phyloP scores from a whole-genome alignment of 2,888 invertebrate genomes.

The Bellardia bayeri region DNA sequence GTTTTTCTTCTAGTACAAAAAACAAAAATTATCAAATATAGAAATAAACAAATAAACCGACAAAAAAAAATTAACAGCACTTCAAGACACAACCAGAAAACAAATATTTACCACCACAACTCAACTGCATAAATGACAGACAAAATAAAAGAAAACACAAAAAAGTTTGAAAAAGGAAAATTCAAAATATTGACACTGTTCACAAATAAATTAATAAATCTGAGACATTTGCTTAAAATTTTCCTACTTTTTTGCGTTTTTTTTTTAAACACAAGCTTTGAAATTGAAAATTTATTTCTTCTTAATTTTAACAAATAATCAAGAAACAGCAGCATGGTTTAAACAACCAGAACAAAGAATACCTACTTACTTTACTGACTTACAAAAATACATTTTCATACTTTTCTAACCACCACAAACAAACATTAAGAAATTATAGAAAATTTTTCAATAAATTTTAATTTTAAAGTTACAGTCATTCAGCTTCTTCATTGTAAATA shows the following conservation, averaged over 20 bases:
- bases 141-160: constrained; percentile 75
- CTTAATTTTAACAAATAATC: constrained; percentile 51
- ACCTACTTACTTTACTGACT: constrained; percentile 36
- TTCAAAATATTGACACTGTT: constrained; percentile 40
- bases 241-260: neutral
- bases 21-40: constrained; percentile 70
- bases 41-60: constrained; percentile 57
- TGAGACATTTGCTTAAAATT: neutral
- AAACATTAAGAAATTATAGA: constrained; percentile 41
- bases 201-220: neutral
- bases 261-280: constrained; percentile 69
- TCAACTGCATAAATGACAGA: constrained; percentile 38
- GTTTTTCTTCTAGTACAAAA: constrained; percentile 70
- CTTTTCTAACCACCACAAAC: constrained; percentile 61
- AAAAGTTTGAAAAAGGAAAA: constrained; percentile 71
- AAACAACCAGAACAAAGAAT: neutral
- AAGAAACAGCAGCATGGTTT: neutral
- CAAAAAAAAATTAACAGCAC: constrained; percentile 55
- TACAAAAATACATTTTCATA: constrained; percentile 67
- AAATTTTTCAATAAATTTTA: constrained; percentile 74
- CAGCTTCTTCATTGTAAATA: constrained; percentile 84
- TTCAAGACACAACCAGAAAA: constrained; percentile 57
- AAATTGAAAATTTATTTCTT: constrained; percentile 80
- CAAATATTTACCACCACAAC: constrained; percentile 68
- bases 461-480: constrained; percentile 84